phyloP scores from a whole-genome alignment of 2,113 vertebrate genomes.

The Cyanoderma ruficeps region DNA sequence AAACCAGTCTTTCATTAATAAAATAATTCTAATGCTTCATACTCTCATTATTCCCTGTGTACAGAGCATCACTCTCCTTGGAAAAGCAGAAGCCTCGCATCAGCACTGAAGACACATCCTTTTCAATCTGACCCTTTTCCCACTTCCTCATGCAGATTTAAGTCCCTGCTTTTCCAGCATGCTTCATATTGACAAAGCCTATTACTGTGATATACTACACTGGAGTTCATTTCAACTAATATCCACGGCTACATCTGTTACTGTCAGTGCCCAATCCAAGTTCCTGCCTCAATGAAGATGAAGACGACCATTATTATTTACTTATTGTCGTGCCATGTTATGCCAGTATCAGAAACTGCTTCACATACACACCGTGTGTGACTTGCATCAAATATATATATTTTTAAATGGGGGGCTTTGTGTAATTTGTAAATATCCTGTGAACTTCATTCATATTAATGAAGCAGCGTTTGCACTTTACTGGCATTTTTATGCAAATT shows the following conservation, averaged over 20 bases:
- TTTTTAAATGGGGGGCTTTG: conserved; percentile 53
- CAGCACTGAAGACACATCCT: neutral
- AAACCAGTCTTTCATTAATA: neutral
- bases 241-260: conserved; percentile 37
- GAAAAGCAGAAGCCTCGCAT: neutral
- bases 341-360: conserved; percentile 33
- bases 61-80: neutral
- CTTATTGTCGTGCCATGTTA: neutral
- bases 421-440: conserved; percentile 54
- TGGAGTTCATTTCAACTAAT: conserved; percentile 41
- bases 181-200: conserved; percentile 71
- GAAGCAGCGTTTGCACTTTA: conserved; percentile 7
- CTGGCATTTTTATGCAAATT: conserved; percentile 30
- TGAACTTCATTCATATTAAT: conserved; percentile 58
- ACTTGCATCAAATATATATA: conserved; percentile 35
- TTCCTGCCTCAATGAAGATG: neutral
- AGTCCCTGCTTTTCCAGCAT: conserved; percentile 47
- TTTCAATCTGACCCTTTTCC: conserved; percentile 24
- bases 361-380: conserved; percentile 16
- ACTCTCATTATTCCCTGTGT: neutral
- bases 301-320: conserved; percentile 42
- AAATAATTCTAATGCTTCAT: neutral
- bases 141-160: conserved; percentile 49
- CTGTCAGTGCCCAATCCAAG: neutral
- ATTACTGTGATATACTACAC: conserved; percentile 62